These are phyloP conservation scores for Eugnorisma glareosa DNA, from an alignment of 2,888 invertebrate species.

Conservation along the genomic window DNA sequence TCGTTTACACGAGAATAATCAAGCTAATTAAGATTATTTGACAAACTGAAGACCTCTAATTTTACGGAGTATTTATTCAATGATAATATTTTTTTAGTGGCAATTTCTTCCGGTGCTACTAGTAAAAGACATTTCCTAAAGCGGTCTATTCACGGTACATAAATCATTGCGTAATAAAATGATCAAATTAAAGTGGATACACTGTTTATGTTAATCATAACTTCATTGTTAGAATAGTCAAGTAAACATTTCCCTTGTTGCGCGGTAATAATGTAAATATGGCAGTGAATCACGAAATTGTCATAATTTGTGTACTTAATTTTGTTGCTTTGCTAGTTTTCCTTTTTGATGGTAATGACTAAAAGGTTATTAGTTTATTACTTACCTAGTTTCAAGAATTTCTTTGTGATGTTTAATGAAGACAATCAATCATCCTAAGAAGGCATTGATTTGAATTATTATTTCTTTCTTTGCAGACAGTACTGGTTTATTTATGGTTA, in stretches of 20 bases:
- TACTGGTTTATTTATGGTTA: not conserved
- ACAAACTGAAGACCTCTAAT: conserved; percentile 3
- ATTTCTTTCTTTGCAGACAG: not conserved
- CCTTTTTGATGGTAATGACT: not conserved
- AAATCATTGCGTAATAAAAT: conserved; percentile 53
- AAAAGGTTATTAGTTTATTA: conserved; percentile 8
- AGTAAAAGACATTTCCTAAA: conserved; percentile 19
- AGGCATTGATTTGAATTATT: conserved; percentile 7
- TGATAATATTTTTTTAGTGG: not conserved
- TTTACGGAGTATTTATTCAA: not conserved
- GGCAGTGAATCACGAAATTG: conserved; percentile 44
- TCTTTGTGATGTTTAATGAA: not conserved
- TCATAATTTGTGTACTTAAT: conserved; percentile 25
- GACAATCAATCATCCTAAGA: not conserved
- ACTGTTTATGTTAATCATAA: conserved; percentile 53
- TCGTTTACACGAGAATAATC: conserved; percentile 45
- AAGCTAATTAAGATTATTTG: conserved; percentile 36
- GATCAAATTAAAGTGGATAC: conserved; percentile 40
- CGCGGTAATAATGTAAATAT: conserved; percentile 20
- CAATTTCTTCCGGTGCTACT: not conserved
- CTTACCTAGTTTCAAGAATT: not conserved
- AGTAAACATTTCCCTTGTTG: conserved; percentile 34
- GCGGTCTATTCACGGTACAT: conserved; percentile 35
- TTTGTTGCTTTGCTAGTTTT: conserved; percentile 1
- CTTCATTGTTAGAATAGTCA: conserved; percentile 49